A percentile compares a stretch with the other conserved stretches of the same genome.
Evolutionary conservation across 2,797 vertebrate species (phyloP).

Genomic region (Pseudochromis fuscus): DNA sequence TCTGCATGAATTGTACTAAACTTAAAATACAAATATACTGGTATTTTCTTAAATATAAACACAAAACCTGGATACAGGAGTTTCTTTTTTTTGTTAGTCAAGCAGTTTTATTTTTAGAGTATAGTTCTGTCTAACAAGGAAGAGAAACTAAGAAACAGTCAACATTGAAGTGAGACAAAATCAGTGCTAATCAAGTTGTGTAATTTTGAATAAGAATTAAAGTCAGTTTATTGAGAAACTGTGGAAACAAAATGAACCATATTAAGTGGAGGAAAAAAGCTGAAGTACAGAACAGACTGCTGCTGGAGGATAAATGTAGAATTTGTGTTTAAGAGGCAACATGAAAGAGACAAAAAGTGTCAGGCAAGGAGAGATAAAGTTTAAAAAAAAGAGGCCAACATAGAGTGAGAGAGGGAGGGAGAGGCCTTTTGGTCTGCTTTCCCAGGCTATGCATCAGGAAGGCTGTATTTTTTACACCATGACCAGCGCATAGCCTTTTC

Average conservation of each 20-base stretch:
- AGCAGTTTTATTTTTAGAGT: not conserved
- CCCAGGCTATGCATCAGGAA: constrained; percentile 86
- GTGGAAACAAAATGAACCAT: not conserved
- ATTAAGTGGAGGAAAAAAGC: not conserved
- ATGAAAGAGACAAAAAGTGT: constrained; percentile 32
- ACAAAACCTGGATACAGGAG: not conserved
- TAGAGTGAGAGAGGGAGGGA: constrained; percentile 60
- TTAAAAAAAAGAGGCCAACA: constrained; percentile 42
- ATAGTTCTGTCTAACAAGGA: not conserved
- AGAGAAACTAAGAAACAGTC: not conserved
- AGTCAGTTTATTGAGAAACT: not conserved
- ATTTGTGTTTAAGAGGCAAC: constrained; percentile 11
- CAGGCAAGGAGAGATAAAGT: constrained; percentile 26
- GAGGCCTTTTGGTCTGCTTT: constrained; percentile 78
- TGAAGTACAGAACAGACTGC: not conserved
- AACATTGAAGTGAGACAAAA: constrained; percentile 4
- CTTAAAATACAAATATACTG: not conserved
- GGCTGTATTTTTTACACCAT: constrained; percentile 86
- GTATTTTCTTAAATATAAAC: constrained; percentile 1
- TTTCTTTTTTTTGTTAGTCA: not conserved
- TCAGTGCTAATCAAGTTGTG: not conserved
- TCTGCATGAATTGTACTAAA: not conserved
- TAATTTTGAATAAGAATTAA: not conserved
- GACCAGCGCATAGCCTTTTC: constrained; percentile 83
- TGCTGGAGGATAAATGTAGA: constrained; percentile 12